Base-by-base conservation (phyloP, 2,888 invertebrate genomes). In the Tachina fera region DNA sequence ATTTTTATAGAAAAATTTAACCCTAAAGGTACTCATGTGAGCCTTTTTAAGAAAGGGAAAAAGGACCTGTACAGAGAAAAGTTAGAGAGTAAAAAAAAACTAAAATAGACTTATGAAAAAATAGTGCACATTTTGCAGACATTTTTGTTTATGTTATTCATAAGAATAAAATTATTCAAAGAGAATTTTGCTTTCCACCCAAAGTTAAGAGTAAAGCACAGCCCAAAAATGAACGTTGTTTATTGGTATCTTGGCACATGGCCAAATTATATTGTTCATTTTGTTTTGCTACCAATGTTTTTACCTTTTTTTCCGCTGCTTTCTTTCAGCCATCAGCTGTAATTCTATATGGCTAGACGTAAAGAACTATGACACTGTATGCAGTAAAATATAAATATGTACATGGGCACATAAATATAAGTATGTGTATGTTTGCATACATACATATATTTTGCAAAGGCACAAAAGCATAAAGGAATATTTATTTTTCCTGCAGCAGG, bases 191-290 rank as follows among this genome's bases (percentile, higher is more conserved):
- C 22, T 56, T 56, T 22, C 41, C 16, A 6, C 6, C 9, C 4
- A 16, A 67, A 67, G n/a, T 60, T 10, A 70, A 79, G 78, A 86
- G 82, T 67, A 71, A 49, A 31, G 31, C 45, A 75, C 10, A 58
- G 49, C 70, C 58, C 16, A 9, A 45, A 78, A 85, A 83, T 70
- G 89, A 90, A 90, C 88, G 88, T 43, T 9, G 88, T 43, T 9
- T 61, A 65, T 4, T 70, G 13, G 9, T 84, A 89, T 89, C 90
- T 90, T 90, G 91, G 91, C 90, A 90, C 90, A 90, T 90, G 90
- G 91, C 90, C 90, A 90, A 90, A 89, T 86, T 49, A 13, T 70
- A 45, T 58, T 82, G 82, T 86, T 86, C 85, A 82, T 76, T 86
- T 85, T 82, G 74, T 77, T 70, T 77, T 78, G 56, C 53, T 78